These are phyloP conservation scores for Callyntrura guangdongensis DNA, from an alignment of 2,888 invertebrate genomes.

Conservation along the genomic window DNA sequence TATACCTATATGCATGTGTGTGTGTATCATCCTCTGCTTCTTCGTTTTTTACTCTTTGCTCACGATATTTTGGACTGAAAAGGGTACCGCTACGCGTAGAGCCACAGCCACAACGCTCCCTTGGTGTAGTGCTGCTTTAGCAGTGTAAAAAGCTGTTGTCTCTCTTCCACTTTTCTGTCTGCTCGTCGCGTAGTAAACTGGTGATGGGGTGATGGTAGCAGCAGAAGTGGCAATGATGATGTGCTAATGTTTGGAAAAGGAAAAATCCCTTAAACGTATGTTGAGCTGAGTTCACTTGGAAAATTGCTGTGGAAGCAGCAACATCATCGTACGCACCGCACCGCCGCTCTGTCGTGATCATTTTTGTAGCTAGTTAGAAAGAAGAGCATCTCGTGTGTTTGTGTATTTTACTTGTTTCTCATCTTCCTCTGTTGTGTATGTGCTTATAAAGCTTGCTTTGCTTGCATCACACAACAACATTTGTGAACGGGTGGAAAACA, in stretches of 20 bases:
- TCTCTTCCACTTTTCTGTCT: not conserved
- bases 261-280: slow-evolving; percentile 65
- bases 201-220: slow-evolving; percentile 17
- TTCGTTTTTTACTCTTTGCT: slow-evolving; percentile 64
- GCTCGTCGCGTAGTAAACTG: slow-evolving; percentile 28
- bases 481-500: not conserved
- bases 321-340: slow-evolving; percentile 58
- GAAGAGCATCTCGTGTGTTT: not conserved
- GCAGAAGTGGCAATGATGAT: slow-evolving; percentile 50
- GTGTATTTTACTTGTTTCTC: too few species aligned
- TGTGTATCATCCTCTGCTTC: slow-evolving; percentile 46
- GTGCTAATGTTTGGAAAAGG: slow-evolving; percentile 66
- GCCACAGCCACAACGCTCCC: slow-evolving; percentile 51
- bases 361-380: not conserved
- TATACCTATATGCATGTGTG: not conserved
- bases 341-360: slow-evolving; percentile 29
- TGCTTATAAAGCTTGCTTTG: slow-evolving; percentile 14
- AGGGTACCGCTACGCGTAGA: slow-evolving; percentile 74
- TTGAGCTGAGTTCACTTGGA: slow-evolving; percentile 72
- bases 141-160: not conserved
- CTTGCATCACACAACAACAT: not conserved
- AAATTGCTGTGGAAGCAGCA: slow-evolving; percentile 76
- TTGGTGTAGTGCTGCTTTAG: slow-evolving; percentile 27
- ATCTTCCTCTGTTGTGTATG: not conserved
- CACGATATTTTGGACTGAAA: slow-evolving; percentile 71